These are phyloP conservation scores for Myripristis murdjan DNA, from an alignment of 2,797 vertebrate genomes.

Conservation along the genomic window DNA sequence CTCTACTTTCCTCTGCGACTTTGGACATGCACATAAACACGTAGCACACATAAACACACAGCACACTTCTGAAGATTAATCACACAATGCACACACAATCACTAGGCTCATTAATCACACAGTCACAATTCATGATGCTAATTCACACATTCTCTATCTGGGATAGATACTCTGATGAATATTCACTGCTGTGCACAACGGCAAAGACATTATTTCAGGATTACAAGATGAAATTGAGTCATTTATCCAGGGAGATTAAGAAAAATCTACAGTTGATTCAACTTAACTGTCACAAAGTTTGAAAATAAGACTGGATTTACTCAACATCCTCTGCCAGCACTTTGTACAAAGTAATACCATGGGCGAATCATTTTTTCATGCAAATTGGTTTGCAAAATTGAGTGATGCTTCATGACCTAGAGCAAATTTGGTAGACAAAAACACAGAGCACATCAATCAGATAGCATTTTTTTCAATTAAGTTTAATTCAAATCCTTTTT, in stretches of 20 bases:
- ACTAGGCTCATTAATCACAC: too few relatives aligned
- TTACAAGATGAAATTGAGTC: slow-evolving; percentile 15
- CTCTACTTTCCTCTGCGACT: slow-evolving; percentile 14
- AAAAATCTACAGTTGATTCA: slow-evolving; percentile 30
- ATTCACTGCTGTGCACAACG: slow-evolving; percentile 16
- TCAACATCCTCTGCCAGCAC: slow-evolving; percentile 57
- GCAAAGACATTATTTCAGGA: neutral
- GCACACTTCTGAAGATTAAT: neutral
- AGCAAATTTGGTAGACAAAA: slow-evolving; percentile 67
- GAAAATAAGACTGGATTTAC: slow-evolving; percentile 43
- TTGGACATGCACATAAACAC: slow-evolving; percentile 1
- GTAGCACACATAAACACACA: neutral
- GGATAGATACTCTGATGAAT: neutral
- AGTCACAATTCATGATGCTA: slow-evolving; percentile 6
- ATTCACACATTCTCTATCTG: slow-evolving; percentile 13
- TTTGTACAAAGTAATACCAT: slow-evolving; percentile 58
- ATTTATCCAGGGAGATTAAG: slow-evolving; percentile 39
- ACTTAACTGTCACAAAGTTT: slow-evolving; percentile 23
- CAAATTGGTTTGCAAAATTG: slow-evolving; percentile 63
- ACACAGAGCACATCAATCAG: slow-evolving; percentile 59
- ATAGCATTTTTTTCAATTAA: slow-evolving; percentile 63
- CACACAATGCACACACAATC: neutral
- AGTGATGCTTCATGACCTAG: slow-evolving; percentile 62
- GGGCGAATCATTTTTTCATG: slow-evolving; percentile 65
- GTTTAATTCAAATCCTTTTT: slow-evolving; percentile 64